phyloP scores from a whole-genome alignment of 2,797 vertebrate species.

The Gymnoscopelus microlampas region DNA sequence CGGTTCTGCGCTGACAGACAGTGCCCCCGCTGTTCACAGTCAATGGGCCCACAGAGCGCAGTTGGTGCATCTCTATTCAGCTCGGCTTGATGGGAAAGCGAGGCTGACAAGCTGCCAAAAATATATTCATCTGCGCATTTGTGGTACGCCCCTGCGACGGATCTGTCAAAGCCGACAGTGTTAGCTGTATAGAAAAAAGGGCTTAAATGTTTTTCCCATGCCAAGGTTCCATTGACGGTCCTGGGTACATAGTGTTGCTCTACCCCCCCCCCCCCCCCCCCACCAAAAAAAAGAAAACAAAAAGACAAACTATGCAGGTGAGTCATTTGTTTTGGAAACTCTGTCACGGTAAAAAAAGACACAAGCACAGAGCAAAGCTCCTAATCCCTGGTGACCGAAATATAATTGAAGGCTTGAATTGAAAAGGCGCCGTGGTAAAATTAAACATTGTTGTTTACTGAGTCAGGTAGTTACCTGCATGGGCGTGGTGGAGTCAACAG shows the following conservation, averaged over 20 bases:
- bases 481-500: slow-evolving; percentile 59
- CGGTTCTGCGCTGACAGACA: slow-evolving; percentile 51
- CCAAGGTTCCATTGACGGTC: slow-evolving; percentile 16
- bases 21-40: slow-evolving; percentile 61
- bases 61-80: slow-evolving; percentile 56
- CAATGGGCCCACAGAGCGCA: slow-evolving; percentile 28
- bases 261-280: not conserved
- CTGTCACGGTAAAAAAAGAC: slow-evolving; percentile 22
- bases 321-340: slow-evolving; percentile 78
- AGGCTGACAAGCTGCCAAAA: slow-evolving; percentile 57
- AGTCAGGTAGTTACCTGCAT: slow-evolving; percentile 74
- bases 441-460: slow-evolving; percentile 69
- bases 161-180: slow-evolving; percentile 31
- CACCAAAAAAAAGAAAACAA: not conserved
- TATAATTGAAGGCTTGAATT: slow-evolving; percentile 61
- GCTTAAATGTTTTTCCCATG: slow-evolving; percentile 18
- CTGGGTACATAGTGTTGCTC: slow-evolving; percentile 10
- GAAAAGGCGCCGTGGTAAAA: slow-evolving; percentile 54
- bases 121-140: slow-evolving; percentile 44
- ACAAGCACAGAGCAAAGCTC: slow-evolving; percentile 45
- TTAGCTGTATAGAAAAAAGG: slow-evolving; percentile 9
- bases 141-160: slow-evolving; percentile 13
- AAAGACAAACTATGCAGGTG: slow-evolving; percentile 53
- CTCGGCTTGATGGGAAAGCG: slow-evolving; percentile 35
- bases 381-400: slow-evolving; percentile 66